Base-by-base conservation (phyloP, 1,140 invertebrate species). In the Camponotus vicinus region DNA sequence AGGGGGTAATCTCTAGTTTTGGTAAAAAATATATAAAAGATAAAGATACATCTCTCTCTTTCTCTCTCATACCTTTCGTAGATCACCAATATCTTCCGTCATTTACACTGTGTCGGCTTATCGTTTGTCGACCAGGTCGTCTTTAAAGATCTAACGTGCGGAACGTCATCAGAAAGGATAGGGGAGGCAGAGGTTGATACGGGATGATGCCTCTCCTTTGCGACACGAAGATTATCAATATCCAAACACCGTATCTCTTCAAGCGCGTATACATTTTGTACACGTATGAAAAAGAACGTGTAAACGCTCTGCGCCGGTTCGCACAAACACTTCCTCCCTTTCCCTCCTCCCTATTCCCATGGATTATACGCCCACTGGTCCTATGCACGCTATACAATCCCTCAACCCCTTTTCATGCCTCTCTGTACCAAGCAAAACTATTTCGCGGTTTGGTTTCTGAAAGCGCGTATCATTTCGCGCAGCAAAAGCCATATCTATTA, bases 151-250 rank as follows among this genome's bases (percentile, higher is more conserved):
- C 86, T 82, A 52, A 82, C 73, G 63, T n/a, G 63, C 67, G 73
- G 66, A 84, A 70, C 70, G 84, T 79, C 87, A 88, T 89, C 84
- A 75, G 61, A 70, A 86, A 76, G 61, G 63, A 69, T 77, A 69
- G 79, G 37, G 42, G 40, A 49, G 34, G 32, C 7, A 13, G 34
- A n/a, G 37, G 67, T 11, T 27, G 27, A 57, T 67, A 32, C 21
- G 7, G 6, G 61, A 52, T 63, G 85, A 75, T 59, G 83, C 63
- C 34, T 92, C 87, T 92, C 79, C 78, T 71, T 88, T 80, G 86
- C 42, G 75, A 83, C 86, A 86, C 57, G 88, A 92, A 93, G 92
- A 93, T 93, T 93, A 93, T 93, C 92, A 93, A 93, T 93, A 93
- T 93, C 88, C 89, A 93, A 87, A 89, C 90, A 84, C 66, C 90